Percentiles rank a stretch among this genome's conserved stretches.
Evolutionary conservation across 2,113 vertebrate genomes (phyloP).

Genomic region (Hydrolagus affinis): DNA sequence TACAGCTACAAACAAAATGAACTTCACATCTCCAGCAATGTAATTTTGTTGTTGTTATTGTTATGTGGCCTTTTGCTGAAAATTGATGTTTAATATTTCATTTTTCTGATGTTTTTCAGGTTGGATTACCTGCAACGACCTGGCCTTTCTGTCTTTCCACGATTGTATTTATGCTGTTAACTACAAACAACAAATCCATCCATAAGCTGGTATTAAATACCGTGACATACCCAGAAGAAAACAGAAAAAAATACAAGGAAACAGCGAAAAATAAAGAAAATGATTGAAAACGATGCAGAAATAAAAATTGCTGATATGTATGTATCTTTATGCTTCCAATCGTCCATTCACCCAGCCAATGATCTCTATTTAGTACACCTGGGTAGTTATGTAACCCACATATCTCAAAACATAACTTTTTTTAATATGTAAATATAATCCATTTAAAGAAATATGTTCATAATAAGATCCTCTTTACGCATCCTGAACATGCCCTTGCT

Average conservation of each 20-base stretch:
- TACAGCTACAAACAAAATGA: not conserved
- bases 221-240: constrained; percentile 86
- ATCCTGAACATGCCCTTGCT: not conserved
- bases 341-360: not conserved
- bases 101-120: constrained; percentile 50
- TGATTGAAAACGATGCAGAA: constrained; percentile 5
- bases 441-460: not conserved
- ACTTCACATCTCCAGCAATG: not conserved
- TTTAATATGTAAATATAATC: not conserved
- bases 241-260: constrained; percentile 65
- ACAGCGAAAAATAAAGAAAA: constrained; percentile 49
- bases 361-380: not conserved
- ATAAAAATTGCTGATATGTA: not conserved
- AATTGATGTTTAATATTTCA: not conserved
- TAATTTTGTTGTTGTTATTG: too few species aligned
- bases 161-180: constrained; percentile 77
- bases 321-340: too few species aligned
- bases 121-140: constrained; percentile 81
- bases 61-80: not conserved
- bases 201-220: constrained; percentile 78
- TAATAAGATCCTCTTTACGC: not conserved
- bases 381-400: not conserved
- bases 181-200: constrained; percentile 62
- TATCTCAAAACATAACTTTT: not conserved
- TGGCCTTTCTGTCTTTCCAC: constrained; percentile 93